Evolutionary conservation across 2,797 vertebrate genomes (phyloP), one percentile per base, ranked within the genome.

Genomic region (Ciconia nigra): DNA sequence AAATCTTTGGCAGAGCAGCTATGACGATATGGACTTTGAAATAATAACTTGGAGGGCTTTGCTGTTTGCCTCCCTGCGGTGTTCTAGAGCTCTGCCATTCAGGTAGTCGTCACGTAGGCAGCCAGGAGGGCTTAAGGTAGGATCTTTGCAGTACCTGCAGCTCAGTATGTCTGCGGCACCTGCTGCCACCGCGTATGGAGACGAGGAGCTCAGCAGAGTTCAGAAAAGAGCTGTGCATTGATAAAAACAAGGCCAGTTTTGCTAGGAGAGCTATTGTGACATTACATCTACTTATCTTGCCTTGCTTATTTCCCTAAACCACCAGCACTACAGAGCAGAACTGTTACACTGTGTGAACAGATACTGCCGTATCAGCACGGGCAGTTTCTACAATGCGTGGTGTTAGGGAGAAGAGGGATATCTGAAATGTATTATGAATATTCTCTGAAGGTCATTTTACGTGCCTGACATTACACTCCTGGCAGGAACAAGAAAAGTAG

Each of bases 31-130:
- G 35, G 59, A 19, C 54, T 83, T 59, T 16, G 46, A 83, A 72
- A 44, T 35, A 42, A 39, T 4, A n/a, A 31, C 59, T 70, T 35
- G 39, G 33, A 81, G 46, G 35, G 44, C 47, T 86, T 73, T 22
- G 61, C 51, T 73, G 15, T 80, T 83, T 65, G 70, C 15, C 7
- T 85, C 33, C 35, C 39, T 55, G 55, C 49, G 20, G 39, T n/a
- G 24, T 52, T n/a, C 37, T 4, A 6, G 49, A 52, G 49, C 66
- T 71, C 49, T 57, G 57, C 52, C 3, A 1, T 13, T 49, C 24
- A 2, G 29, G 46, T 17, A 1, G 11, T 47, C 33, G 14, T 42
- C 58, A 8, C 0, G 0, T 4, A 51, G 49, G 67, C 74, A 14
- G 28, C 42, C 69, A n/a, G 89, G 42, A 83, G 69, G 20, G 39